Base-by-base conservation (phyloP, 2,888 invertebrate species). In the Mythimna impura region DNA sequence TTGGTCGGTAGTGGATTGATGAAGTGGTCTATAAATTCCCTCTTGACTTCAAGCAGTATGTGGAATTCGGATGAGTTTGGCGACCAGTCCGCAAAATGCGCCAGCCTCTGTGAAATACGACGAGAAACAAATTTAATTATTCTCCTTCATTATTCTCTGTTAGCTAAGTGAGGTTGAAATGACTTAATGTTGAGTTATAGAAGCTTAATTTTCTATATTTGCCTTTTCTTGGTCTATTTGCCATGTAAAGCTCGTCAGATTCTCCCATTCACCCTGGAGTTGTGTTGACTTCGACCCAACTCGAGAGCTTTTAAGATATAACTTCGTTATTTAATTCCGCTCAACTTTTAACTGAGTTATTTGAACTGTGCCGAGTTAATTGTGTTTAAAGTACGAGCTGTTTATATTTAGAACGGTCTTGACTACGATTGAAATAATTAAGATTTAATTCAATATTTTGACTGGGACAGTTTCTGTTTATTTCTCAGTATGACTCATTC, bases 41-140 rank as follows among this genome's bases (percentile, higher is more conserved):
- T 95, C 90, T 98, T 97, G 78, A 98, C 97, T 92, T 98, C 98
- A 77, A 97, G 95, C 73, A 98, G 94, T 83, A 97, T 97, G 90
- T 97, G 97, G 90, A 97, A 98, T 91, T 98, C 98, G 34, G 97
- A 97, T 54, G 97, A 97, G 92, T 97, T 97, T 82, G 95, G 96
- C 67, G 97, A 97, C 98, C 98, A 98, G 91, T 98, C 98, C 62
- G 98, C 97, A 90, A 98, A 98, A 93, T 98, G 97, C 73, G 97
- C 97, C 88, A 98, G 93, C 90, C 96, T 95, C 97, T 97, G 94
- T 80, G 91, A 94, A 90, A 87, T 83, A 88, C 81, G 71, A 86
- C 73, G 82, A 81, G 78, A 87, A 90, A 89, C 82, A 84, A 86
- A 89, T 91, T 91, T 91, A 89, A 91, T 91, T 89, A 89, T 89